Percentiles rank a stretch among this genome's conserved stretches.
Conservation (phyloP, 2,113 vertebrate species). For the Carollia perspicillata region DNA sequence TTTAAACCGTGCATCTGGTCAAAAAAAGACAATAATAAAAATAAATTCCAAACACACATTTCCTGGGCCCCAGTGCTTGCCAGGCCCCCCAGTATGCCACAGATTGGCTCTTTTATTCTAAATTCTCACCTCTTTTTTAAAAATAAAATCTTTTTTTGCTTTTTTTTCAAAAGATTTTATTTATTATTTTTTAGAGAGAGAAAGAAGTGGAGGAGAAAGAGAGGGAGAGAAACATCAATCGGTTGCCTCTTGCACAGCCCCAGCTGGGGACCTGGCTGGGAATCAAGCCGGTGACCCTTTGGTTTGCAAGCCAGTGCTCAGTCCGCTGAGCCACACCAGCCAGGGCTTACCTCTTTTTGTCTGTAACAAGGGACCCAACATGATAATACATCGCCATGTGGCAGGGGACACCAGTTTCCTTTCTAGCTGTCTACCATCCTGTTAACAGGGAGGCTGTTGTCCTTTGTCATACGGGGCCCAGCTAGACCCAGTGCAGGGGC, state of each 20-base stretch:
- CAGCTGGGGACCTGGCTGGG: too few relatives aligned
- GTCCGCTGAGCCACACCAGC: too few relatives aligned
- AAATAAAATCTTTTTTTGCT: too few relatives aligned
- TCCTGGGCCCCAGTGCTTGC: neutral
- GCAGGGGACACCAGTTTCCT: neutral
- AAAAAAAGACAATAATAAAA: neutral
- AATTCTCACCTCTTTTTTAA: neutral
- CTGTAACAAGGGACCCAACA: neutral
- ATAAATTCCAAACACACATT: neutral
- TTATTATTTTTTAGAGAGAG: too few relatives aligned
- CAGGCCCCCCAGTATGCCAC: neutral
- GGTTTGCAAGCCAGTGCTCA: too few relatives aligned
- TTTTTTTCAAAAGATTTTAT: too few relatives aligned
- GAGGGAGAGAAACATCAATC: too few relatives aligned
- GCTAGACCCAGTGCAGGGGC: neutral
- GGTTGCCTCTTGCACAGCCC: too few relatives aligned
- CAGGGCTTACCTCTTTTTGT: neutral
- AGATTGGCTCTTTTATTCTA: neutral
- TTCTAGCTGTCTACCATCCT: neutral
- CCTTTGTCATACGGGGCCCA: neutral
- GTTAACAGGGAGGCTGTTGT: neutral
- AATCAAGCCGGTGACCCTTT: too few relatives aligned
- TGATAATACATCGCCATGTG: neutral
- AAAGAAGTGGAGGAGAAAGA: too few relatives aligned
- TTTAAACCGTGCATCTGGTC: neutral